Evolutionary conservation across 2,113 vertebrate genomes (phyloP), one percentile per base, ranked within the genome.

Genomic region (Oncorhynchus keta): DNA sequence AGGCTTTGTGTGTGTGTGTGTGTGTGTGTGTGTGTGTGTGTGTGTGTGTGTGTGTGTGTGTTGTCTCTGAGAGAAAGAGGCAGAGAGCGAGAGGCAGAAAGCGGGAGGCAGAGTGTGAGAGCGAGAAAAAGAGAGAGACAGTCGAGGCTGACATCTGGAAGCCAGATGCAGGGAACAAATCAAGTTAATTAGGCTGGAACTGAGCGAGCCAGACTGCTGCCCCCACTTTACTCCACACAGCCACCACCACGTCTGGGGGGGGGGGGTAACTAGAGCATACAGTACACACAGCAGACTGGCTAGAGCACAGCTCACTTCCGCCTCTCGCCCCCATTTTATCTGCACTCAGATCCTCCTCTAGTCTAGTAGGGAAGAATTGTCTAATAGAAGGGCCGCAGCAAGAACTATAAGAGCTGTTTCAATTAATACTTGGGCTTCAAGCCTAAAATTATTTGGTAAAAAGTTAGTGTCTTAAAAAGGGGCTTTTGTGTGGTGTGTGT

Each of bases 131-230:
- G 16, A n/a, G 67, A n/a, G 45, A 48, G n/a, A 24, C 26, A 22
- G 72, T 49, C 12, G 78, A 24, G 68, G 66, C 80, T 80, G 79
- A 83, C 86, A 83, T 85, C 86, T 87, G 86, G 83, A 77, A 81
- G 64, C 81, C 83, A 87, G 81, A 87, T 87, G 83, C 76, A 75
- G 78, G 62, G 77, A 85, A 80, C 86, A 80, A 87, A 83, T 87
- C 75, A 77, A 82, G 75, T 85, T 87, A 85, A 87, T 87, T 83
- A 83, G 86, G 77, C 83, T 79, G 75, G 65, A 77, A 76, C 80
- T 79, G 78, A 32, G 73, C 70, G 68, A 72, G 66, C 51, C 82
- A 86, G 82, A 79, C 81, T 64, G 51, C 65, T 28, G 32, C 68
- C 68, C 64, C 70, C 49, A 72, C 70, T 45, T 45, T 45, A 45